A percentile compares a stretch with the other conserved stretches of the same genome.
These are phyloP conservation scores for Criorhina ranunculi DNA, from an alignment of 2,888 invertebrate genomes.

Conservation along the genomic window DNA sequence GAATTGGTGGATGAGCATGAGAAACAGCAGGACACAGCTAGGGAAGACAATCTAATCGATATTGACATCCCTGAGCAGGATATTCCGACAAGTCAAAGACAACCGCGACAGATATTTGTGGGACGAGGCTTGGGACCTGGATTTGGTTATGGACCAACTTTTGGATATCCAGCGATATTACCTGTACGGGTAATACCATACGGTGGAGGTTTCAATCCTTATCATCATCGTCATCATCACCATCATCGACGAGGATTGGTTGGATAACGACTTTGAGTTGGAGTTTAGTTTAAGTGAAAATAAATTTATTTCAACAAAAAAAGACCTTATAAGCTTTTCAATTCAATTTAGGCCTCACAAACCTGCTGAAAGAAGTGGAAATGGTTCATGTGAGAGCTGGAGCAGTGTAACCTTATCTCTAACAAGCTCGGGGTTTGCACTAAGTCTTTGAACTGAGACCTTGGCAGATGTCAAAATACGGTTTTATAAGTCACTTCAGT, in stretches of 20 bases:
- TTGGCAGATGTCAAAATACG: no score
- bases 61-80: slow-evolving; percentile 72
- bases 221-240: slow-evolving; percentile 8
- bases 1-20: background rate
- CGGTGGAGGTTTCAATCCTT: background rate
- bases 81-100: slow-evolving; percentile 74
- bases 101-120: slow-evolving; percentile 79
- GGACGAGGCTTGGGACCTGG: slow-evolving; percentile 26
- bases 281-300: background rate
- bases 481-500: no score
- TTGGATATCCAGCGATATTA: slow-evolving; percentile 12
- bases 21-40: background rate
- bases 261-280: background rate
- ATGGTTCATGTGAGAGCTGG: no score
- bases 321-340: background rate
- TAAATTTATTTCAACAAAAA: background rate
- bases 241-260: slow-evolving; percentile 8
- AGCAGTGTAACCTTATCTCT: no score
- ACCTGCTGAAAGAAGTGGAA: no score
- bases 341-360: no score
- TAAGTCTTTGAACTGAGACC: no score
- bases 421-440: no score
- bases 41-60: background rate
- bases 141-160: background rate
- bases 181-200: background rate